A percentile compares a stretch with the other conserved stretches of the same genome.
phyloP scores from a whole-genome alignment of 2,113 vertebrate species.

The Malurus elegans region DNA sequence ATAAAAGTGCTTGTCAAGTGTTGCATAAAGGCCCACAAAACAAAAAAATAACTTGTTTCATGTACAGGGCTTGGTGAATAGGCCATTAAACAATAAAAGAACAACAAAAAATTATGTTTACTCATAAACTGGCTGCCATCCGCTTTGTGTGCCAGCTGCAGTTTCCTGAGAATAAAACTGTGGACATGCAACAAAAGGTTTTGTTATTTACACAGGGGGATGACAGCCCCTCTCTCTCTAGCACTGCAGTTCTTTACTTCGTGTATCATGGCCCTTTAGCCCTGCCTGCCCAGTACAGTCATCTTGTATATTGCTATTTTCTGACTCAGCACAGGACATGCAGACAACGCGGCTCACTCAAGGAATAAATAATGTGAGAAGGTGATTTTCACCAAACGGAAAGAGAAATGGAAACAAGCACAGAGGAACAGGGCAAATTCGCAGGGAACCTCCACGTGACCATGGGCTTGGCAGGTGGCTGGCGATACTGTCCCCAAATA shows the following conservation, averaged over 20 bases:
- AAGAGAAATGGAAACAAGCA: background rate
- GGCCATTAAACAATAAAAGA: background rate
- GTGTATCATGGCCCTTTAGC: accelerated
- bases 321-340: background rate
- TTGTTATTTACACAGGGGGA: accelerated
- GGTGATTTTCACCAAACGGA: background rate
- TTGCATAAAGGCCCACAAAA: background rate
- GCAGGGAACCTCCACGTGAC: accelerated
- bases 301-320: background rate
- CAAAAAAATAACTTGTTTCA: background rate
- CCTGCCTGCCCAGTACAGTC: background rate
- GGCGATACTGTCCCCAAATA: background rate
- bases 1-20: background rate
- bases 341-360: accelerated
- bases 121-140: background rate
- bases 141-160: accelerated
- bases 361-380: background rate
- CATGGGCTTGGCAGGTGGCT: background rate
- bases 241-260: background rate
- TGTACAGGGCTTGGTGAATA: background rate
- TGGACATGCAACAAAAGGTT: accelerated
- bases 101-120: background rate
- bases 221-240: background rate
- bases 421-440: background rate
- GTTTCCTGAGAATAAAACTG: background rate